phyloP scores from a whole-genome alignment of 2,888 invertebrate species.

The Papilio protenor region DNA sequence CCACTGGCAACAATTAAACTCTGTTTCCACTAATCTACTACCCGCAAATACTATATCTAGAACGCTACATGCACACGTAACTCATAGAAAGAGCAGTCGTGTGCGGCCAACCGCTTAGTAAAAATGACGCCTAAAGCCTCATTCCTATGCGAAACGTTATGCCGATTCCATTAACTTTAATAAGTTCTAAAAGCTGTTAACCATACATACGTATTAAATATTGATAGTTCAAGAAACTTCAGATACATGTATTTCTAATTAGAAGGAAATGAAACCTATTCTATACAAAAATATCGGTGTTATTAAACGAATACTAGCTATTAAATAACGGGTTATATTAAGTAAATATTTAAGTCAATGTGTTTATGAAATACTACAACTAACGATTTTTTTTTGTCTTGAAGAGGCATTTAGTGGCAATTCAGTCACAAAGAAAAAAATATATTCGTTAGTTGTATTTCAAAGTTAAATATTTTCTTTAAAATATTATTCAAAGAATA shows the following conservation, averaged over 20 bases:
- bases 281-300: background rate
- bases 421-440: too few relatives aligned
- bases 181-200: conserved; percentile 42
- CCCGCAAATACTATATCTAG: background rate
- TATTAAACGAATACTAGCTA: background rate
- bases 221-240: conserved; percentile 38
- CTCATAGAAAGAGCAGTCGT: background rate
- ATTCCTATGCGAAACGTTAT: conserved; percentile 42
- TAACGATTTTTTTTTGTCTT: too few relatives aligned
- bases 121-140: conserved; percentile 13
- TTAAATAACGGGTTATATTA: background rate
- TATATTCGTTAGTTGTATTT: background rate
- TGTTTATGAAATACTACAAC: background rate
- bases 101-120: background rate
- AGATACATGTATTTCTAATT: conserved; percentile 7
- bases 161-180: conserved; percentile 42
- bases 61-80: background rate
- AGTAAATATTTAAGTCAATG: background rate
- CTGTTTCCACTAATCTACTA: background rate
- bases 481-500: background rate
- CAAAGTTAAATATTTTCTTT: background rate
- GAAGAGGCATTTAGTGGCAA: too few relatives aligned
- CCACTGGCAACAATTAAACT: conserved; percentile 26
- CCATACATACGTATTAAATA: conserved; percentile 31
- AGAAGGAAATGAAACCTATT: background rate